These are phyloP conservation scores for Galendromus occidentalis DNA, from an alignment of 1,140 invertebrate genomes.

Conservation along the genomic window DNA sequence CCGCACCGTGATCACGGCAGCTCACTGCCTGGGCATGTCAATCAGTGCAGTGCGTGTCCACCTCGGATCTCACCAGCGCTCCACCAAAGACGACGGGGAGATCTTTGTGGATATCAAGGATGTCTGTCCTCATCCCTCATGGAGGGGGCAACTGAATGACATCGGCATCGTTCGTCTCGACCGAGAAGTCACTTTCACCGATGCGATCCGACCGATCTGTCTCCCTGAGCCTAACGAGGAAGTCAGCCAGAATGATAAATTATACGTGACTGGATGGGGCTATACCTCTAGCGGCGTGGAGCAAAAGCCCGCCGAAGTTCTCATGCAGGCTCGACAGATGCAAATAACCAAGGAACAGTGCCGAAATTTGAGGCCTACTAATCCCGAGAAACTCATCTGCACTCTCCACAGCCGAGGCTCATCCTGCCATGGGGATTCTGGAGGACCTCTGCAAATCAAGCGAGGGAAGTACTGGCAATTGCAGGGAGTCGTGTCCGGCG, in stretches of 20 bases:
- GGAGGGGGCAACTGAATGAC: neutral
- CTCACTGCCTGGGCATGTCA: neutral
- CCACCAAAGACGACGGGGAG: neutral
- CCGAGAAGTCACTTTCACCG: neutral
- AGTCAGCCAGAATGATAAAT: neutral
- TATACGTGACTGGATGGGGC: constrained; percentile 1
- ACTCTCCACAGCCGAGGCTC: neutral
- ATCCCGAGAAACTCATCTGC: neutral
- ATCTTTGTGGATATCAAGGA: neutral
- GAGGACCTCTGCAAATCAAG: neutral
- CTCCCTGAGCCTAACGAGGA: neutral
- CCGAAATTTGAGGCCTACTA: neutral
- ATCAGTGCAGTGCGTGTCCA: neutral
- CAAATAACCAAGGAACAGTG: neutral
- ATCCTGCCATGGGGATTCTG: neutral
- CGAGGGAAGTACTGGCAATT: neutral
- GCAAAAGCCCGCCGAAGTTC: neutral
- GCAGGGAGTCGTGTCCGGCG: neutral
- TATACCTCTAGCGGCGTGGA: neutral
- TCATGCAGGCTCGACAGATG: neutral
- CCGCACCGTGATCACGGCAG: neutral
- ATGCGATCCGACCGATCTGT: neutral
- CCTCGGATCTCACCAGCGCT: neutral
- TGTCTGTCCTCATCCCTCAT: neutral
- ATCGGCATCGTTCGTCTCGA: neutral